A percentile compares a stretch with the other conserved stretches of the same genome.
Conservation (phyloP, 2,113 vertebrate genomes). For the Mellivora capensis region DNA sequence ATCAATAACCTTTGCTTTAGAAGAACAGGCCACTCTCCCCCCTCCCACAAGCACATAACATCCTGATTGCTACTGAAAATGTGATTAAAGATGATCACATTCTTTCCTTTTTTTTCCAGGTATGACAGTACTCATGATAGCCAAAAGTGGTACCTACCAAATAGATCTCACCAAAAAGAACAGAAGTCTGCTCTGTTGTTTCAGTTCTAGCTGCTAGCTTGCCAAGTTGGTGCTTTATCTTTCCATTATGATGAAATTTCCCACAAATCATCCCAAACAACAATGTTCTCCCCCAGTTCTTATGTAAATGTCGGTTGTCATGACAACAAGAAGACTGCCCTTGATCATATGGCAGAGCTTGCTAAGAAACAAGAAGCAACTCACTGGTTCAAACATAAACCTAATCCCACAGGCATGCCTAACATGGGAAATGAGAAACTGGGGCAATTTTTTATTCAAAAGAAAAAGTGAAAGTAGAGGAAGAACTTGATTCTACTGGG, state of each 20-base stretch:
- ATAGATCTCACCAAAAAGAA: not conserved
- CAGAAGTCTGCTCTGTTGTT: not conserved
- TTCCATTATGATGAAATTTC: slow-evolving; percentile 16
- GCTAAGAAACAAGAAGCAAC: not conserved
- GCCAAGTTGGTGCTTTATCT: not conserved
- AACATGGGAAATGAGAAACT: slow-evolving; percentile 21
- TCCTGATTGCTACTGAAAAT: not conserved
- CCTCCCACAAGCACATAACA: not conserved
- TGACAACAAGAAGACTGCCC: slow-evolving; percentile 10
- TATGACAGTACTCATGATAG: not conserved
- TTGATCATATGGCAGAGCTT: not conserved
- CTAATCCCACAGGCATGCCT: not conserved
- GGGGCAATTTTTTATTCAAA: slow-evolving; percentile 24
- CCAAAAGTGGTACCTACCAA: not conserved
- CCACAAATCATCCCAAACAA: slow-evolving; percentile 21
- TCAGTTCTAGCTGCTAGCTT: not conserved
- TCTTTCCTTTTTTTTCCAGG: not conserved
- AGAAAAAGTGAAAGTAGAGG: slow-evolving; percentile 38
- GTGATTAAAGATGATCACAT: not conserved
- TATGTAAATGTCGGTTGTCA: not conserved
- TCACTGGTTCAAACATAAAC: not conserved
- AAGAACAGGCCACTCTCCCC: not conserved
- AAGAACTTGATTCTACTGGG: not conserved
- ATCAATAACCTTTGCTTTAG: not conserved
- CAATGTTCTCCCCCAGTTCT: not conserved